Evolutionary conservation across 2,797 vertebrate genomes (phyloP).

Genomic region (Crax fasciolata): DNA sequence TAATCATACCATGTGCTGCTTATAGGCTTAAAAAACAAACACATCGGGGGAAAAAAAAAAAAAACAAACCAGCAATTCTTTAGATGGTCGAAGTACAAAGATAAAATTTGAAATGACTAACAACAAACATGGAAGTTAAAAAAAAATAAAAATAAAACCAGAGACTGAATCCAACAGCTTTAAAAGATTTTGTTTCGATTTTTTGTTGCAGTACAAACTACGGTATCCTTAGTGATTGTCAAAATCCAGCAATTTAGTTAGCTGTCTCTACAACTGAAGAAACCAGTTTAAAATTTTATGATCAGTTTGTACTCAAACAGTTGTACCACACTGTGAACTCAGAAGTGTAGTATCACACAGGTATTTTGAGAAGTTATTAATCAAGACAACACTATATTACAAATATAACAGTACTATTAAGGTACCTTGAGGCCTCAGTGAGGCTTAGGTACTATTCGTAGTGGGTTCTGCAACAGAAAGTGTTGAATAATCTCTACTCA

Average conservation of each 20-base stretch:
- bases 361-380: neutral
- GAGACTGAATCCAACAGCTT: neutral
- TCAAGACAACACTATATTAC: neutral
- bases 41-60: neutral
- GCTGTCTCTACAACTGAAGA: neutral
- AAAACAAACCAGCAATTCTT: neutral
- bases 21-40: conserved; percentile 89
- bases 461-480: neutral
- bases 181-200: neutral
- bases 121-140: neutral
- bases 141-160: neutral
- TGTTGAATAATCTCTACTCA: neutral
- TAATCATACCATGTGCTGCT: conserved; percentile 99
- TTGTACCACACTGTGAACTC: neutral
- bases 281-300: neutral
- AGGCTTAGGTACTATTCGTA: conserved; percentile 10
- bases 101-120: neutral
- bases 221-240: neutral
- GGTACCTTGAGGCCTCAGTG: neutral
- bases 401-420: neutral
- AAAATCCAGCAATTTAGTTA: neutral
- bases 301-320: neutral
- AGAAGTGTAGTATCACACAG: neutral
- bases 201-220: neutral
- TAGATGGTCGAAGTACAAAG: neutral